Evolutionary conservation across 64 coral and sea anemone genomes (phyloP), one percentile per base, ranked within the genome.

Genomic region (Platygyra sinensis): DNA sequence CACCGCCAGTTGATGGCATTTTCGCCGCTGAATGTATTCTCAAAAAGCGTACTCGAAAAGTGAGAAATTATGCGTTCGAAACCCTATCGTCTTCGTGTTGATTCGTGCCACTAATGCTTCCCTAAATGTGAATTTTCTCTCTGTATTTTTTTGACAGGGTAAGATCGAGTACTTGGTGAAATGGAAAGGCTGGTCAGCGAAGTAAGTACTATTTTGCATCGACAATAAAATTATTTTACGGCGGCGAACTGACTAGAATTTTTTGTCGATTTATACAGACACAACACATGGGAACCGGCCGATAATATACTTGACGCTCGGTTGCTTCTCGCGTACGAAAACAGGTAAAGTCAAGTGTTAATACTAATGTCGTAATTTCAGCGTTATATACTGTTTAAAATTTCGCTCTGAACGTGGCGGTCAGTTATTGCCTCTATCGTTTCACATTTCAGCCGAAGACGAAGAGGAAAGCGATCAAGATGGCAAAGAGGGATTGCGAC

Each of bases 271-370:
- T 80, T 96, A 78, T 64, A 22, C 90, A 97, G 95, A 67, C 88
- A 97, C 67, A 97, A 97, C 77, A 97, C 95, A 32, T 97, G 95
- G 95, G 95, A 97, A 72, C 95, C 95, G 22, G 91, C 92, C 30
- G 95, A 97, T 63, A 96, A 96, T 88, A 96, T 96, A 13, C 85
- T 96, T 50, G 95, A 96, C 79, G 88, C 59, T 76, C 82, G 95
- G 81, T 77, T 96, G 84, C 82, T 96, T 60, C 61, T 96, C 30
- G 95, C 95, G 76, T 96, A 93, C 63, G 95, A 96, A 80, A 94
- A 94, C 88, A 96, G 95, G 95, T 96, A 83, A 77, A 79, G 50
- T 74, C 63, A 55, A 76, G 60, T 61, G 36, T 42, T 90, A 73
- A 91, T 61, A 36, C 16, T 33, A 32, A 65, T 82, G 89, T 83